Evolutionary conservation across 2,797 vertebrate genomes (phyloP).

Genomic region (Eulemur albifrons): DNA sequence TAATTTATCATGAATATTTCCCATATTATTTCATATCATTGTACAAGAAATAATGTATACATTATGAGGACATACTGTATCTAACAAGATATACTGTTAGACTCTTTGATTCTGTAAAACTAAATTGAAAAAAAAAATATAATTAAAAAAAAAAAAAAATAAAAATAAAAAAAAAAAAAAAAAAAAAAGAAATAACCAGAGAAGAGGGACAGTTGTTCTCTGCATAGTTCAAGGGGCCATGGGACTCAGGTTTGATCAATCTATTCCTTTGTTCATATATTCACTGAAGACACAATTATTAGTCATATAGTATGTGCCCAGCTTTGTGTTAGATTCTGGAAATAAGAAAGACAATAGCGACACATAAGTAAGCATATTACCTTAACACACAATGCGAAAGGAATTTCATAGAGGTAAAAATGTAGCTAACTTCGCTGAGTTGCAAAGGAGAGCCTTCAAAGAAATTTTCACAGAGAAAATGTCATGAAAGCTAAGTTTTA

Average conservation of each 20-base stretch:
- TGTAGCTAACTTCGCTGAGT: neutral
- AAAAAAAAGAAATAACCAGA: no score
- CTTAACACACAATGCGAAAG: neutral
- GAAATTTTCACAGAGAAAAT: neutral
- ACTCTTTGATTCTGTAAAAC: no score
- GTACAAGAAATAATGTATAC: no score
- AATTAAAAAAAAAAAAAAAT: no score
- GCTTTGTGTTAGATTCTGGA: neutral
- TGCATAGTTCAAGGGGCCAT: neutral
- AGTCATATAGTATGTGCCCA: neutral
- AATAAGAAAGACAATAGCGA: neutral
- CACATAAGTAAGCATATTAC: neutral
- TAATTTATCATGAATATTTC: no score
- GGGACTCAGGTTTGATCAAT: neutral
- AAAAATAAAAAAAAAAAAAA: no score
- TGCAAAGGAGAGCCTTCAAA: constrained; percentile 11
- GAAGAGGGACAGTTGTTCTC: neutral
- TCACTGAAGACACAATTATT: neutral
- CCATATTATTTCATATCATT: no score
- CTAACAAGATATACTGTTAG: no score
- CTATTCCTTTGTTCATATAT: neutral
- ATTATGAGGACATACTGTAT: no score
- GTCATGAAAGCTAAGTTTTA: neutral
- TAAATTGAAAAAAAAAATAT: no score
- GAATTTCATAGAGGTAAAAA: constrained; percentile 5